Percentiles rank a stretch among this genome's conserved stretches.
phyloP scores from a whole-genome alignment of 2,797 vertebrate genomes.

The Sebastes ruberrimus region DNA sequence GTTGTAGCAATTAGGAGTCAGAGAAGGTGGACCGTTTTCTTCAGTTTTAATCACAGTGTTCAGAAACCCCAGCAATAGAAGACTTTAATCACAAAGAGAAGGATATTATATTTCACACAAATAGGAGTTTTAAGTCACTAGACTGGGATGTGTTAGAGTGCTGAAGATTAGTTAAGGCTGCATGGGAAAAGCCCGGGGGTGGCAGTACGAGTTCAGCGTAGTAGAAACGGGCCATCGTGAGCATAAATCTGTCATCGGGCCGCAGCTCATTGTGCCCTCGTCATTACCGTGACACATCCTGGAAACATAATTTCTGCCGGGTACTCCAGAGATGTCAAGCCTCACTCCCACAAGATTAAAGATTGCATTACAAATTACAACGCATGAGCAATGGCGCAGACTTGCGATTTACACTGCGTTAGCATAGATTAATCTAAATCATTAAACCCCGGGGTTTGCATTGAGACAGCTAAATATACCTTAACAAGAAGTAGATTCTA shows the following conservation, averaged over 20 bases:
- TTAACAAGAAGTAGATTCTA: conserved; percentile 40
- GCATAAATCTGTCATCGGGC: conserved; percentile 64
- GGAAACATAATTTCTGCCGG: conserved; percentile 60
- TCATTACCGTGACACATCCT: conserved; percentile 50
- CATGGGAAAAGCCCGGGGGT: conserved; percentile 33
- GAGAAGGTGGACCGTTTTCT: conserved; percentile 19
- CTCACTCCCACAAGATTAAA: conserved; percentile 71
- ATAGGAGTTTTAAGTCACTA: conserved; percentile 30
- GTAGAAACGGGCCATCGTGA: conserved; percentile 49
- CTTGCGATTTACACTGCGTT: conserved; percentile 59
- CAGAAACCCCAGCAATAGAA: conserved; percentile 21
- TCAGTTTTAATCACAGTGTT: conserved; percentile 16
- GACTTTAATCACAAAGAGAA: conserved; percentile 38
- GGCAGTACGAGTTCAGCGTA: conserved; percentile 43
- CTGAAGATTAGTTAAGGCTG: conserved; percentile 46
- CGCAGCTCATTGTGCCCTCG: conserved; percentile 51
- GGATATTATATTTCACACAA: conserved; percentile 27
- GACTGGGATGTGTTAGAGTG: conserved; percentile 17
- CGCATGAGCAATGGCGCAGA: conserved; percentile 36
- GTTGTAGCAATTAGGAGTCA: conserved; percentile 27
- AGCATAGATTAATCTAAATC: conserved; percentile 62
- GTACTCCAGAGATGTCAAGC: conserved; percentile 64
- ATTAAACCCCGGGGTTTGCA: conserved; percentile 59
- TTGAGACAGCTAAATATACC: conserved; percentile 49
- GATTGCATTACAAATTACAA: conserved; percentile 69